Evolutionary conservation across 2,113 vertebrate genomes (phyloP).

Genomic region (Hymenochirus boettgeri): DNA sequence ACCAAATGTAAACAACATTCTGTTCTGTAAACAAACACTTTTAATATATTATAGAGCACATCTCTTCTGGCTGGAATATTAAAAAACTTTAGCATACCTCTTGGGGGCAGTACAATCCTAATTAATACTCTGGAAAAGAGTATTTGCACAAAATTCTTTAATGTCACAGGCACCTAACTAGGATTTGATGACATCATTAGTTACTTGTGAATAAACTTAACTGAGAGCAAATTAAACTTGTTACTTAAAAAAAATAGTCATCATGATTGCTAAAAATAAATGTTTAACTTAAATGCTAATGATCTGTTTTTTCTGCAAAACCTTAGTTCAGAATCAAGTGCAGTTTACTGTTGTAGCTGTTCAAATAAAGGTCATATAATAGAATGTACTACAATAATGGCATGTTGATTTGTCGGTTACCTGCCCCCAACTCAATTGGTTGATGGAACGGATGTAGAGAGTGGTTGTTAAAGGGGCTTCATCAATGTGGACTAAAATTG

Average conservation of each 20-base stretch:
- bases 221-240: neutral
- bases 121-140: neutral
- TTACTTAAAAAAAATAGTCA: neutral
- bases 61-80: no score
- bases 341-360: no score
- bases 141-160: neutral
- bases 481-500: no score
- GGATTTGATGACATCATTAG: neutral
- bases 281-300: neutral
- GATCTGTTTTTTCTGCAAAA: neutral
- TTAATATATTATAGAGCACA: no score
- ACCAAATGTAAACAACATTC: no score
- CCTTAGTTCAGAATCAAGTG: neutral
- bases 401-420: no score
- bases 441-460: no score
- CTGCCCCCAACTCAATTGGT: no score
- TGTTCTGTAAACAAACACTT: no score
- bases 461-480: no score
- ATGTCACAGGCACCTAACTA: neutral
- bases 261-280: neutral
- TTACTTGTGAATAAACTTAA: neutral
- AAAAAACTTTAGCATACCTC: neutral
- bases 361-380: no score
- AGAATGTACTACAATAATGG: no score
- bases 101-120: slow-evolving; percentile 22